These are phyloP conservation scores for Clarias fuscus DNA, from an alignment of 2,797 vertebrate species.

Conservation along the genomic window DNA sequence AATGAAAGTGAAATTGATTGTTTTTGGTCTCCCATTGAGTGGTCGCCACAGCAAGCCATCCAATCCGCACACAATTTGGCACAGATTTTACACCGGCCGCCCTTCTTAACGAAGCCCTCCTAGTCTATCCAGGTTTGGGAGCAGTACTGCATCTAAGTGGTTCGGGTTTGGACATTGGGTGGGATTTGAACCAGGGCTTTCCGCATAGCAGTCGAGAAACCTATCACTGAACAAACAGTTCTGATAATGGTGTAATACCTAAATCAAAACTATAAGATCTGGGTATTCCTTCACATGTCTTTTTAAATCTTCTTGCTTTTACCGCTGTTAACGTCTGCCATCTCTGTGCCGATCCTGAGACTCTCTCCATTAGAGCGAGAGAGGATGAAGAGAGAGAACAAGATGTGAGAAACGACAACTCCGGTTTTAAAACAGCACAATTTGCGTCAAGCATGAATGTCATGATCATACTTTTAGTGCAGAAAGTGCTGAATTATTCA, in stretches of 20 bases:
- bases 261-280: not conserved
- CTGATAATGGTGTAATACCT: not conserved
- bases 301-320: not conserved
- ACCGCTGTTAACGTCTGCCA: constrained; percentile 15
- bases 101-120: not conserved
- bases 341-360: not conserved
- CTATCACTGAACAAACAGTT: not conserved
- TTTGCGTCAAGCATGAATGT: constrained; percentile 27
- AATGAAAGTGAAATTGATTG: not conserved
- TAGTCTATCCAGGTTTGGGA: too few species aligned
- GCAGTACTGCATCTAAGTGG: too few species aligned
- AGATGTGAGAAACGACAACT: constrained; percentile 37
- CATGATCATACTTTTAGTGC: constrained; percentile 68
- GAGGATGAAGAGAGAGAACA: not conserved
- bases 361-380: not conserved
- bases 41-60: too few species aligned
- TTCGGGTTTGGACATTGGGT: too few species aligned
- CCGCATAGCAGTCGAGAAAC: too few species aligned
- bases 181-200: too few species aligned
- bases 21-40: not conserved
- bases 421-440: constrained; percentile 45
- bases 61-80: too few species aligned
- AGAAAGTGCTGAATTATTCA: constrained; percentile 72
- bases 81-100: too few species aligned
- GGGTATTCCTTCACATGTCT: not conserved